Evolutionary conservation across 2,888 invertebrate species (phyloP).

Genomic region (Dynastes grantii): DNA sequence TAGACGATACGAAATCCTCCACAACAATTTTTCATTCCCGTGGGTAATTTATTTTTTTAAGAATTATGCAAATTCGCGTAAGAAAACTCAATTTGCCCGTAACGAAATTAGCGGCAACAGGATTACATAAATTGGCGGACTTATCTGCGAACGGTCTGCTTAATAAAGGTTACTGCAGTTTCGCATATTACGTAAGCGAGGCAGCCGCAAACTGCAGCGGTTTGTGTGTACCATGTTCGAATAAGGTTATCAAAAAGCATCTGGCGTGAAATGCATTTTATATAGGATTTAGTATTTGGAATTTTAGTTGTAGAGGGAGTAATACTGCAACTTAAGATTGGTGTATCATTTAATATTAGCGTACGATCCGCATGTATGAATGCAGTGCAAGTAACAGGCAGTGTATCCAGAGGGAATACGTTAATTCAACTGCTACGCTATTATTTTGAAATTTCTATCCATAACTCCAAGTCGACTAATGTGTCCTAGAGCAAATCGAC

Average conservation of each 20-base stretch:
- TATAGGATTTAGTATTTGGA: background rate
- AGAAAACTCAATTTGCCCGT: slow-evolving; percentile 33
- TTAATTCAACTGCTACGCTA: too few species aligned
- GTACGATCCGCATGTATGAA: too few species aligned
- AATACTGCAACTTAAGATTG: too few species aligned
- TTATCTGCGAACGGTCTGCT: slow-evolving; percentile 32
- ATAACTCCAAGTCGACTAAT: too few species aligned
- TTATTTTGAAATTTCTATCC: too few species aligned
- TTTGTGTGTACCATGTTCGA: background rate
- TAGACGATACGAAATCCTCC: background rate
- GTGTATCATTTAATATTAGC: too few species aligned
- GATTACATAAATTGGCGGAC: slow-evolving; percentile 33
- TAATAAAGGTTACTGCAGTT: slow-evolving; percentile 40
- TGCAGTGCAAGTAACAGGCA: too few species aligned
- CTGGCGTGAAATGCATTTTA: background rate
- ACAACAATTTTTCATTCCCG: background rate
- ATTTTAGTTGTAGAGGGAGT: too few species aligned
- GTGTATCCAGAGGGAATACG: too few species aligned
- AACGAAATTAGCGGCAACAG: slow-evolving; percentile 39
- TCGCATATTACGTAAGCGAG: slow-evolving; percentile 19
- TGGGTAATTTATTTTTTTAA: slow-evolving; percentile 11
- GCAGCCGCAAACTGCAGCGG: background rate
- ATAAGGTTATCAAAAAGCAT: background rate
- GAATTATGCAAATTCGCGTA: slow-evolving; percentile 34
- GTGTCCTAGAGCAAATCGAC: background rate